These are phyloP conservation scores for Syngnathus typhle DNA, from an alignment of 2,113 vertebrate species.

Conservation along the genomic window DNA sequence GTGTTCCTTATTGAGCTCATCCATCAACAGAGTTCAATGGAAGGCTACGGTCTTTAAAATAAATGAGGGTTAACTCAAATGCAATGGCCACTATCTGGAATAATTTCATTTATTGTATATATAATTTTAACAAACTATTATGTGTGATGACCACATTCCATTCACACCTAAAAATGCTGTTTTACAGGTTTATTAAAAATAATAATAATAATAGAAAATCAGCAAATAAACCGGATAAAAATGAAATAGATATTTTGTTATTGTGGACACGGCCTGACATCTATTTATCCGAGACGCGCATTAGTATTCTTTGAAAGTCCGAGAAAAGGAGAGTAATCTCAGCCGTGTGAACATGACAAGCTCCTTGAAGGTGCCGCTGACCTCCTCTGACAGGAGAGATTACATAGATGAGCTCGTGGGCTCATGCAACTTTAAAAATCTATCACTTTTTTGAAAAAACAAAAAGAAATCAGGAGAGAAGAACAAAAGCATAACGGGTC, in stretches of 20 bases:
- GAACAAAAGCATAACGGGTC: slow-evolving; percentile 1
- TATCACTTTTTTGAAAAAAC: slow-evolving; percentile 25
- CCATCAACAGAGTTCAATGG: not conserved
- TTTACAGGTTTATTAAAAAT: no score
- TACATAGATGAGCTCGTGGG: slow-evolving; percentile 33
- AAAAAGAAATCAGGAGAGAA: slow-evolving; percentile 18
- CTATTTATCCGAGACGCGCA: slow-evolving; percentile 39
- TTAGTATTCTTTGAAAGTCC: slow-evolving; percentile 43
- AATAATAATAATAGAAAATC: not conserved
- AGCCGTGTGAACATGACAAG: not conserved
- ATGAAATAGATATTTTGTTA: not conserved
- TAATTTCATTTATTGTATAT: no score
- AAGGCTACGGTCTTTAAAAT: not conserved
- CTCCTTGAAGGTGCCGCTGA: not conserved
- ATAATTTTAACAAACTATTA: no score
- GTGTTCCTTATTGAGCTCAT: slow-evolving; percentile 29
- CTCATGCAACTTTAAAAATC: slow-evolving; percentile 44
- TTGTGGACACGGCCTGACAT: slow-evolving; percentile 19
- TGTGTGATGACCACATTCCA: no score
- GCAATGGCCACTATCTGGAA: no score
- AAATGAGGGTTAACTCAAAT: no score
- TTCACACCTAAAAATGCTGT: no score
- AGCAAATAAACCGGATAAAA: not conserved
- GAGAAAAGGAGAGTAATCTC: slow-evolving; percentile 29
- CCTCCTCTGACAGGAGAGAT: slow-evolving; percentile 33